A percentile compares a stretch with the other conserved stretches of the same genome.
Evolutionary conservation across 2,113 vertebrate genomes (phyloP).

Genomic region (Platichthys flesus): DNA sequence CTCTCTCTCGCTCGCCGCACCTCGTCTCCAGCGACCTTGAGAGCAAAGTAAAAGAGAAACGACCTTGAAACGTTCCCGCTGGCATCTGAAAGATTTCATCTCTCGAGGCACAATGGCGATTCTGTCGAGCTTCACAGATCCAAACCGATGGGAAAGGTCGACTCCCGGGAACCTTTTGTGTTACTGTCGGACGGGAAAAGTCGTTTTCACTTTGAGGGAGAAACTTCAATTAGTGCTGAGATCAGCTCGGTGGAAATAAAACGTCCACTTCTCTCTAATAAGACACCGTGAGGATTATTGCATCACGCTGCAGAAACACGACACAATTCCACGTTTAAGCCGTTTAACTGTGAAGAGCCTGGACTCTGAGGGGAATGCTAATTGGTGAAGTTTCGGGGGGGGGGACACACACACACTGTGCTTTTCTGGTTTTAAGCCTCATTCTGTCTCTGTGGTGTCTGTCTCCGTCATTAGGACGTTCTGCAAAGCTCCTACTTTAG

Average conservation of each 20-base stretch:
- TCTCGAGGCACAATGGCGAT: background rate
- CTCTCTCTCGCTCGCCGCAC: background rate
- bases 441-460: background rate
- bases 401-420: background rate
- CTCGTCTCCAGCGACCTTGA: slow-evolving; percentile 27
- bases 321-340: slow-evolving; percentile 42
- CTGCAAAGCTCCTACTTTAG: slow-evolving; percentile 29
- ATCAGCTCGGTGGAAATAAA: slow-evolving; percentile 26
- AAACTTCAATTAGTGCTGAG: slow-evolving; percentile 55
- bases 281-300: slow-evolving; percentile 42
- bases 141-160: slow-evolving; percentile 13
- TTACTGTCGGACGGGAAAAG: too few relatives aligned
- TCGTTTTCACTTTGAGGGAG: slow-evolving; percentile 12
- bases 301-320: slow-evolving; percentile 14
- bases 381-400: slow-evolving; percentile 38
- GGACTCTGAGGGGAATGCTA: slow-evolving; percentile 8
- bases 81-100: slow-evolving; percentile 21
- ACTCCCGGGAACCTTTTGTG: background rate
- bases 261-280: slow-evolving; percentile 15
- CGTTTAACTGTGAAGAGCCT: slow-evolving; percentile 18
- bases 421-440: slow-evolving; percentile 29
- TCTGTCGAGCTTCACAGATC: background rate
- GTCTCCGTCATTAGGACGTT: slow-evolving; percentile 29
- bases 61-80: slow-evolving; percentile 34
- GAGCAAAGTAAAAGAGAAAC: slow-evolving; percentile 18